Conservation (phyloP, 2,797 vertebrate species). For the Falco berigora region DNA sequence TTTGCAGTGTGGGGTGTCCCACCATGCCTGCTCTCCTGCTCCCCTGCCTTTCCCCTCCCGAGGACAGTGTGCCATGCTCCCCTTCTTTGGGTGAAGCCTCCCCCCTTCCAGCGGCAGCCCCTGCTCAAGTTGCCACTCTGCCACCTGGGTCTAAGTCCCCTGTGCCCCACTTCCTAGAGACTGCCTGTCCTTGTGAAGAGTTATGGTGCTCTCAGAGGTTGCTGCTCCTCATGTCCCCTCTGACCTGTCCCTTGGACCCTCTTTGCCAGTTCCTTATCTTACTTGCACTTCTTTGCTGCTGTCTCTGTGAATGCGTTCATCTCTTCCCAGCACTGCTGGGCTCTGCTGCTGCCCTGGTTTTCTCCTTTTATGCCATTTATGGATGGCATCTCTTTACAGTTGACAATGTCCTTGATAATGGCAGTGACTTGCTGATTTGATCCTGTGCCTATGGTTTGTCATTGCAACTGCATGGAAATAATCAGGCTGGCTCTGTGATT, state of each 20-base stretch:
- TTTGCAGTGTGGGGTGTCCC: accelerated
- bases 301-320: background rate
- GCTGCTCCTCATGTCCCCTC: background rate
- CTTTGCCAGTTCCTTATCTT: background rate
- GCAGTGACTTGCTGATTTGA: background rate
- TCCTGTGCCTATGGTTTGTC: background rate
- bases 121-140: background rate
- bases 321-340: background rate
- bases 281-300: background rate
- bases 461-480: background rate
- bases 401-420: background rate
- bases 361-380: background rate
- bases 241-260: background rate
- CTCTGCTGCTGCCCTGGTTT: background rate
- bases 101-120: background rate
- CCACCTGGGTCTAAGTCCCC: background rate
- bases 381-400: background rate
- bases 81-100: background rate
- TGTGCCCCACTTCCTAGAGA: background rate
- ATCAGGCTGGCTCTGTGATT: background rate
- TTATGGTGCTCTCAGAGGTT: background rate
- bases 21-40: background rate
- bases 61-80: accelerated
- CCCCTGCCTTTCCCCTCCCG: background rate
- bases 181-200: background rate